Evolutionary conservation across 1,140 invertebrate genomes (phyloP).

Genomic region (Thaumatotibia leucotreta): DNA sequence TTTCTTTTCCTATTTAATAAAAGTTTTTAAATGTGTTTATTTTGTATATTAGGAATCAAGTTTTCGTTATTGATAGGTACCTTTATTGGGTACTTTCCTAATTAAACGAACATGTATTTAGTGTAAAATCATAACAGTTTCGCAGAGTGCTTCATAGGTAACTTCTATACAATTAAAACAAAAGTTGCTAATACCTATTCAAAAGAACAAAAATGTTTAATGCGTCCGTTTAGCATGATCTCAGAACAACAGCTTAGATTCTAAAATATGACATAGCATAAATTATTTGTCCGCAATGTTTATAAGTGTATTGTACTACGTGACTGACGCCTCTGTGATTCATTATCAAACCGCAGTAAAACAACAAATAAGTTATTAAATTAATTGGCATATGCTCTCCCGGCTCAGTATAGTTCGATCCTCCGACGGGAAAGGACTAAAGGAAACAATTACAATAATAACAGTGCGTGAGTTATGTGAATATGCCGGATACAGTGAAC

Average conservation of each 20-base stretch:
- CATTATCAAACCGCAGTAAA: constrained; percentile 3
- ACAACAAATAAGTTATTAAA: not conserved
- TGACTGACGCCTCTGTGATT: not conserved
- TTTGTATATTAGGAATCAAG: no score
- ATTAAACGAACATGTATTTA: no score
- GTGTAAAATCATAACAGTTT: no score
- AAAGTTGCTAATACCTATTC: no score
- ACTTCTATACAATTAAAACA: no score
- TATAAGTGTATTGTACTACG: not conserved
- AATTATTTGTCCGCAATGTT: not conserved
- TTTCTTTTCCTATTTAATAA: no score
- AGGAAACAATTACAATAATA: not conserved
- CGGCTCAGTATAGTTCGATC: not conserved
- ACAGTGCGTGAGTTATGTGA: not conserved
- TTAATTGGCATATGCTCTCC: not conserved
- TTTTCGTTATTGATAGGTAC: no score
- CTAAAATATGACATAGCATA: not conserved
- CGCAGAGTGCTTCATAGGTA: no score
- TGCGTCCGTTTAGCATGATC: no score
- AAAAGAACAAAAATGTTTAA: no score
- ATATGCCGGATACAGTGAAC: not conserved
- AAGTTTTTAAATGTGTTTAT: no score
- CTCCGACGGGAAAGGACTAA: not conserved
- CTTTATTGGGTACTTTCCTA: no score
- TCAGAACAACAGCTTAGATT: not conserved